Evolutionary conservation across 1,140 invertebrate genomes (phyloP).

Genomic region (Trachelipus rathkii): DNA sequence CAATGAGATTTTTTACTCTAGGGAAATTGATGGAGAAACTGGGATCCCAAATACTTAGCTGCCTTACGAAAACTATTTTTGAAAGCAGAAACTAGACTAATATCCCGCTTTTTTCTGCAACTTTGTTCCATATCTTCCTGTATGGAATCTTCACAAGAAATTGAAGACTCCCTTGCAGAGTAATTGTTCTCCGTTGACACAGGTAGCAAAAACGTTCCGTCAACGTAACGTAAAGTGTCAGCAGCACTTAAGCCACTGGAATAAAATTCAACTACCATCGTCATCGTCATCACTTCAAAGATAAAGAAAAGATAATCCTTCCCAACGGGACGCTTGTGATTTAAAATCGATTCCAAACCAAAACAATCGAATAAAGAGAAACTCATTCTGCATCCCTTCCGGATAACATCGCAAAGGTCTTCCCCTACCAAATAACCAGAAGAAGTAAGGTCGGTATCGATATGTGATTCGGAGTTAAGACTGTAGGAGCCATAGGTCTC

Average conservation of each 20-base stretch:
- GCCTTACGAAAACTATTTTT: constrained; percentile 42
- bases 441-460: too few relatives aligned
- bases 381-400: too few relatives aligned
- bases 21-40: background rate
- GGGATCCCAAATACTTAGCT: constrained; percentile 37
- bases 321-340: constrained; percentile 30
- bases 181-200: too few relatives aligned
- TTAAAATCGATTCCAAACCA: constrained; percentile 24
- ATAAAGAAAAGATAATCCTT: constrained; percentile 38
- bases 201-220: too few relatives aligned
- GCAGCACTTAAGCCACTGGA: too few relatives aligned
- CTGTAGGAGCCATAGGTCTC: too few relatives aligned
- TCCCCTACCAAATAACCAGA: too few relatives aligned
- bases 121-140: background rate
- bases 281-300: constrained; percentile 42
- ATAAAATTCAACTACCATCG: constrained; percentile 12
- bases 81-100: constrained; percentile 34
- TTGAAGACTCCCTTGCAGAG: too few relatives aligned
- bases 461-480: too few relatives aligned
- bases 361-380: constrained; percentile 30
- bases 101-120: background rate
- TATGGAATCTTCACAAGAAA: background rate
- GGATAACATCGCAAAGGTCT: too few relatives aligned
- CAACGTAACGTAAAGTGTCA: too few relatives aligned
- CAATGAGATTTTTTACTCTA: background rate